phyloP scores from a whole-genome alignment of 2,888 invertebrate species.

The Leptinotarsa rubiginosa region DNA sequence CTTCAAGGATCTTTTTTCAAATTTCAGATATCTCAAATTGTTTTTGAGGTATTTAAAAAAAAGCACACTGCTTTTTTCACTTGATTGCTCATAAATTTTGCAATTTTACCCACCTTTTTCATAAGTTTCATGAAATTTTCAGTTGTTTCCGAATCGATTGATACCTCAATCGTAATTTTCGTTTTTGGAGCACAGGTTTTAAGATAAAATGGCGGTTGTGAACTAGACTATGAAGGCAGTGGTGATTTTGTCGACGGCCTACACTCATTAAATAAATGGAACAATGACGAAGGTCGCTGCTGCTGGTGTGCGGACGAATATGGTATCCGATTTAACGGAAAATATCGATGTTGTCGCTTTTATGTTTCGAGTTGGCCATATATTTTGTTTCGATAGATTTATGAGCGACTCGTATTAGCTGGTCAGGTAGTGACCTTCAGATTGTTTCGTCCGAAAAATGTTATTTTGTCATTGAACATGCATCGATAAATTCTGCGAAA shows the following conservation, averaged over 20 bases:
- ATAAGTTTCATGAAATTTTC: too few relatives aligned
- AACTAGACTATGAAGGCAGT: conserved; percentile 18
- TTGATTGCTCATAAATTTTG: too few relatives aligned
- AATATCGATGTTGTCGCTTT: conserved; percentile 6
- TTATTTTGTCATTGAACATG: neutral
- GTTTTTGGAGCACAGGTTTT: too few relatives aligned
- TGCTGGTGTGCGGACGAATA: conserved; percentile 14
- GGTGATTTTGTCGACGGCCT: conserved; percentile 35
- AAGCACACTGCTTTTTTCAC: too few relatives aligned
- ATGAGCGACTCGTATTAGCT: neutral
- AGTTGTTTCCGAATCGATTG: too few relatives aligned
- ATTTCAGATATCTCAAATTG: too few relatives aligned
- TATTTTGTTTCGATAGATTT: neutral
- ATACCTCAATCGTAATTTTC: too few relatives aligned
- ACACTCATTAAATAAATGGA: conserved; percentile 35
- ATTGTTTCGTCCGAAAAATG: neutral
- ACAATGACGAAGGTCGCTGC: conserved; percentile 31
- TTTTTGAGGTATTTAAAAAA: too few relatives aligned
- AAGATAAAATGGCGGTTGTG: too few relatives aligned
- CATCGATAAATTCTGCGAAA: neutral
- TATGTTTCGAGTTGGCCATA: conserved; percentile 13
- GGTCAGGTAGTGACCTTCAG: neutral
- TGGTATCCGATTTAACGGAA: conserved; percentile 9
- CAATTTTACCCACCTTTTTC: too few relatives aligned
- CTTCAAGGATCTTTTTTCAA: too few relatives aligned